Evolutionary conservation across 2,113 vertebrate species (phyloP), one percentile per base, ranked within the genome.

Genomic region (Blennius ocellaris): DNA sequence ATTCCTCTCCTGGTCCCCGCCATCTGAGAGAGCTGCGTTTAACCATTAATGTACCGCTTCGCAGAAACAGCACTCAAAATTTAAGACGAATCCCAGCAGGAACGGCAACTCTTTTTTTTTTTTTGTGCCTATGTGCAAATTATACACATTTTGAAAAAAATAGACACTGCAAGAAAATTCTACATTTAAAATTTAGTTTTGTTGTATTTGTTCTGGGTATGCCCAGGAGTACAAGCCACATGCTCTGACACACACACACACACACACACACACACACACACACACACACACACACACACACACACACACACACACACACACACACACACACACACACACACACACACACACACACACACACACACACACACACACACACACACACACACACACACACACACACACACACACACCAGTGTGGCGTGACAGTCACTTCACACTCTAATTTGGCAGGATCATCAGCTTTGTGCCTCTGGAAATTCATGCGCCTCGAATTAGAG

Each of bases 401-500:
- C 53, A 51, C 14, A 73, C 21, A 84, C 38, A 61, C 36, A 52
- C 15, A 62, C 54, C 56, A 83, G 68, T 78, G 67, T 89, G 86
- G 90, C 56, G 70, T 92, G 94, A 95, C 94, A 91, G 92, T 91
- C 93, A 91, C 89, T 93, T 94, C 94, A 94, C 92, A 91, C 92
- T 93, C 90, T 89, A 93, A 91, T 94, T 94, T 93, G 90, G 92
- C 92, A 94, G 92, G 82, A 85, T 93, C 90, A 93, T 96, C 95
- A 95, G 94, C 93, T 94, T 92, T 92, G 90, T 91, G 93, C 93
- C 94, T 94, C 94, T 96, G 94, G 96, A 96, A 96, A 96, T 95
- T 85, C 96, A 96, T 95, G 94, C 94, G 94, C 92, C 94, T 94
- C 93, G 90, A 96, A 96, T 97, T 96, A 96, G 91, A 80, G 90